Evolutionary conservation across 2,888 invertebrate species (phyloP), one percentile per base, ranked within the genome.

Genomic region (Ennomos erosarius): DNA sequence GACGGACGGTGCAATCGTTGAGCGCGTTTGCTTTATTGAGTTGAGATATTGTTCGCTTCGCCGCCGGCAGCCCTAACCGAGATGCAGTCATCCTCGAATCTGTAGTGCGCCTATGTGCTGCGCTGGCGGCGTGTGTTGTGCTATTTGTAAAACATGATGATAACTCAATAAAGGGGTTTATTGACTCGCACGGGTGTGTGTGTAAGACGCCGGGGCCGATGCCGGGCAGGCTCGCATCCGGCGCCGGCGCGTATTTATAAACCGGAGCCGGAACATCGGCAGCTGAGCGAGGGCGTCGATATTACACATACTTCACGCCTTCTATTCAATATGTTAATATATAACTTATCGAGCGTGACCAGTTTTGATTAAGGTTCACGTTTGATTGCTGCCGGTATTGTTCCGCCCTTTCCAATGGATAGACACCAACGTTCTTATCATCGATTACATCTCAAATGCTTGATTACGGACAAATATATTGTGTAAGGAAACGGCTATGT

Each of bases 161-260:
- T 78, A 79, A 79, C 77, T 79, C 77, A 81, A 81, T 81, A 80
- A 82, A 78, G 77, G 77, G 78, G 77, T 81, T 80, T 77, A 80
- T 77, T 77, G 80, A 77, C 77, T 73, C 71, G 67, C 68, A 70
- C 65, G 67, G 73, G 69, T 64, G 69, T 71, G 73, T 69, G 75
- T 70, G 74, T 70, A 73, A 73, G 74, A 71, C 62, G 61, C 52
- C 62, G 55, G 44, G 48, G 54, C 67, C 69, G 71, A 72, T 66
- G 64, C 52, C 58, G 52, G 76, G 77, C 75, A 73, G 71, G 71
- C 71, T 72, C 85, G 84, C 85, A 88, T 89, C 90, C 89, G 88
- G 88, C 87, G 86, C 86, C 85, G 81, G 76, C 77, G 75, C 78
- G 82, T 90, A 89, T 89, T 88, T 87, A 88, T 90, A 90, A 85